Percentiles rank a stretch among this genome's conserved stretches.
phyloP scores from a whole-genome alignment of 2,797 vertebrate species.

The Trichosurus vulpecula region DNA sequence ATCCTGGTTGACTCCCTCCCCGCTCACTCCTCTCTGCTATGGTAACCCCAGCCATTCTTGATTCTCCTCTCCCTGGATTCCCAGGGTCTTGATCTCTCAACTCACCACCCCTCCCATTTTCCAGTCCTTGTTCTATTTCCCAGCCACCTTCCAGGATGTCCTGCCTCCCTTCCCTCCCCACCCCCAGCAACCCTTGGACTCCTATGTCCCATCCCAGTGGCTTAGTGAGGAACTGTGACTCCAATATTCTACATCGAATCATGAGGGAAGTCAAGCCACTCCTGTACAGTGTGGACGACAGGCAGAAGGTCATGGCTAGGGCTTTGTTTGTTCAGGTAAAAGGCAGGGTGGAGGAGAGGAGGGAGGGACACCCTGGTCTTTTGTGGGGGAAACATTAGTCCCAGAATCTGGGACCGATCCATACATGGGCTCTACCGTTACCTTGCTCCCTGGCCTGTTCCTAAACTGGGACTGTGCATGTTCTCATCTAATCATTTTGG shows the following conservation, averaged over 20 bases:
- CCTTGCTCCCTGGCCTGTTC: neutral
- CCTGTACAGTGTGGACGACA: neutral
- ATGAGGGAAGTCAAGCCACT: constrained; percentile 19
- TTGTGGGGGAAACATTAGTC: neutral
- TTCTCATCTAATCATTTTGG: neutral
- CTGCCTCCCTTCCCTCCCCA: neutral
- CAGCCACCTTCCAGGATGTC: neutral
- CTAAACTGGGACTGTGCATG: neutral
- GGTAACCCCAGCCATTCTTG: neutral
- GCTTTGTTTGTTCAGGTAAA: constrained; percentile 37
- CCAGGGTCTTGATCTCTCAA: neutral
- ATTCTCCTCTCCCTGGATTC: neutral
- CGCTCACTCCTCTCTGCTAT: neutral
- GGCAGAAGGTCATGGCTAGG: constrained; percentile 8
- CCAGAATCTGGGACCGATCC: neutral
- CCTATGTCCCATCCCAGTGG: constrained; percentile 38
- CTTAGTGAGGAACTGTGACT: constrained; percentile 49
- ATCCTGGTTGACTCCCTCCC: neutral
- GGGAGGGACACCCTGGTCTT: neutral
- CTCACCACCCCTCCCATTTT: neutral
- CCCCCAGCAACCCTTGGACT: neutral
- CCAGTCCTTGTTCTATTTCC: neutral
- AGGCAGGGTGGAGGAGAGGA: neutral
- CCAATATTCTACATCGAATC: constrained; percentile 15
- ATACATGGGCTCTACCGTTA: neutral